phyloP scores from a whole-genome alignment of 1,140 invertebrate species.

The Sipha flava region DNA sequence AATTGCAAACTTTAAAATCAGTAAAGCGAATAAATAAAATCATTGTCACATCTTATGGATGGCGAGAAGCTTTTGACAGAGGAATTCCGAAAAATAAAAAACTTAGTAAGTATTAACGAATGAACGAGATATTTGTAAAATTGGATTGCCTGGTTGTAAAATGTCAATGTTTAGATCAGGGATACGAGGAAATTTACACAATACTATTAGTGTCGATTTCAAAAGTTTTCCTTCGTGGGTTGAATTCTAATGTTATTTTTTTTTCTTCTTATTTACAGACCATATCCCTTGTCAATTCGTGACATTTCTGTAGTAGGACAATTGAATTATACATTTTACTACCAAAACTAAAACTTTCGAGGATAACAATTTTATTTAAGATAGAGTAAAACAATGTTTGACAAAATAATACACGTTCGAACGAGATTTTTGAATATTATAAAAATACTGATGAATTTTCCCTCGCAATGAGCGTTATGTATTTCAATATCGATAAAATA shows the following conservation, averaged over 20 bases:
- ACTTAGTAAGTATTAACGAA: neutral
- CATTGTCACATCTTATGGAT: neutral
- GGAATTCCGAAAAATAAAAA: neutral
- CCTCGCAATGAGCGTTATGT: too few relatives aligned
- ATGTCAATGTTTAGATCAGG: neutral
- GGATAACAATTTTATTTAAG: neutral
- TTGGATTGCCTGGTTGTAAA: neutral
- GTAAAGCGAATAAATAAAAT: constrained; percentile 1
- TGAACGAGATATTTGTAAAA: neutral
- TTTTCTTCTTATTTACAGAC: neutral
- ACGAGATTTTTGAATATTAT: too few relatives aligned
- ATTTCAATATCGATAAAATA: too few relatives aligned
- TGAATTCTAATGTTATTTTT: neutral
- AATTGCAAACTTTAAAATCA: constrained; percentile 1
- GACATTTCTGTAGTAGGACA: neutral
- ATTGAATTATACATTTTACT: neutral
- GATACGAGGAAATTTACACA: neutral
- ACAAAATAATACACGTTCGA: too few relatives aligned
- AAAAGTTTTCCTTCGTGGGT: neutral
- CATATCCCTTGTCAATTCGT: neutral
- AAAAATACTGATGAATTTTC: too few relatives aligned
- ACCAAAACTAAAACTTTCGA: neutral
- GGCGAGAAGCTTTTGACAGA: neutral
- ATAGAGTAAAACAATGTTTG: too few relatives aligned
- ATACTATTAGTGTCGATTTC: neutral